Base-by-base conservation (phyloP, 2,113 vertebrate species). In the Murina feae region DNA sequence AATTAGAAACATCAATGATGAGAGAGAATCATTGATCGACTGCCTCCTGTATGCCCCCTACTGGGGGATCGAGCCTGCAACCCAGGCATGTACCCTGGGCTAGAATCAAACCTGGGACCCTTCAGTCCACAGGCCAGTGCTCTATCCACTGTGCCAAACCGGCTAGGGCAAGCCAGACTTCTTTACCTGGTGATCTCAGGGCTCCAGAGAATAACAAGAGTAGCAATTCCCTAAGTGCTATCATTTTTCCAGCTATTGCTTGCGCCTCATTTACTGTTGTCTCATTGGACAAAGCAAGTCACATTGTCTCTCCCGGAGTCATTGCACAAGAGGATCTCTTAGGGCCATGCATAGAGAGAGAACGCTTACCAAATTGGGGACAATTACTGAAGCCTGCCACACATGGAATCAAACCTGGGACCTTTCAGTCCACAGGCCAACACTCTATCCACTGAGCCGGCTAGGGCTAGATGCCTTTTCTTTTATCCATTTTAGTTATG, bases 401-500 rank as follows among this genome's bases (percentile, higher is more conserved):
- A 42, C 5, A 0, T 13, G 60, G 60, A 63, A 63, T 63, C 28
- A 6, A 30, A 30, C 11, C 60, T 30, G 25, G 11, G 12, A 30
- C 25, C 5, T 11, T 10, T 63, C 10, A 14, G 28, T 63, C 60
- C 9, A 3, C 5, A 63, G 28, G 28, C 25, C 11, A 4, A 63
- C 12, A 10, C 28, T 63, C 11, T 58, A 11, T 13, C 28, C 60
- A 30, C 60, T 63, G 28, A 63, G 28, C 60, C 30, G 14, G 60
- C 60, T 63, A 25, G 9, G 55, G 23, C 4, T 42, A 86, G 49
- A 68, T 79, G 28, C 0, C 10, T 89, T 86, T 76, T 83, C 25
- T 71, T 81, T 86, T 68, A 83, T 76, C 44, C 32, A 86, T 32
- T 91, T 88, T 74, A 63, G 92, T 79, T 75, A 69, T 94, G 66